Conservation (phyloP, 1,140 invertebrate species). For the Alviniconcha marisindica region DNA sequence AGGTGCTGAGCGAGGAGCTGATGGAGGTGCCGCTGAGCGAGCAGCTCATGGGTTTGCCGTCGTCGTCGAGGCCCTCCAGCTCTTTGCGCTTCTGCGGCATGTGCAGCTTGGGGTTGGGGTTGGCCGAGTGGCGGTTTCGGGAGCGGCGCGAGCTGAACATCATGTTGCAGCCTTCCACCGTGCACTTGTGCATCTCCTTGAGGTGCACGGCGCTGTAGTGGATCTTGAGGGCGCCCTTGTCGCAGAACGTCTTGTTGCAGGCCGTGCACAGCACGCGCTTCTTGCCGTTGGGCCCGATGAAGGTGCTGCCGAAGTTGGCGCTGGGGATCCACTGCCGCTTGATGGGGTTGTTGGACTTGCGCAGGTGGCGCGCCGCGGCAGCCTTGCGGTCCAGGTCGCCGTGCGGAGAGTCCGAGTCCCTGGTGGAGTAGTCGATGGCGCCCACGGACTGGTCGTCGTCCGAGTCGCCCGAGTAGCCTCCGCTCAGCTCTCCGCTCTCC, state of each 20-base stretch:
- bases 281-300: constrained; percentile 76
- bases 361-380: constrained; percentile 75
- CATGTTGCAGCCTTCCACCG: constrained; percentile 99
- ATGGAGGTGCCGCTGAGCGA: neutral
- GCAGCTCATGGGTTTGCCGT: constrained; percentile 39
- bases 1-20: constrained; percentile 33
- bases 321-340: constrained; percentile 94
- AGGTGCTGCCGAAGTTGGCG: constrained; percentile 70
- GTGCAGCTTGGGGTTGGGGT: constrained; percentile 98
- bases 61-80: constrained; percentile 60
- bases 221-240: constrained; percentile 98
- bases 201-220: constrained; percentile 99
- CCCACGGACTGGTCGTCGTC: constrained; percentile 42
- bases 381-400: constrained; percentile 45
- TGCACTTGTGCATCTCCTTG: constrained; percentile 99
- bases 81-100: constrained; percentile 84
- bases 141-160: constrained; percentile 98
- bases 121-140: constrained; percentile 96
- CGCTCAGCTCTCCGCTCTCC: constrained; percentile 30
- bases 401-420: constrained; percentile 50
- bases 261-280: constrained; percentile 99
- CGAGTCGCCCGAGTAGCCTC: constrained; percentile 21
- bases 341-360: constrained; percentile 90
- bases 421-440: constrained; percentile 50
- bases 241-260: constrained; percentile 99